A percentile compares a stretch with the other conserved stretches of the same genome.
Evolutionary conservation across 2,113 vertebrate species (phyloP).

Genomic region (Nothoprocta pentlandii): DNA sequence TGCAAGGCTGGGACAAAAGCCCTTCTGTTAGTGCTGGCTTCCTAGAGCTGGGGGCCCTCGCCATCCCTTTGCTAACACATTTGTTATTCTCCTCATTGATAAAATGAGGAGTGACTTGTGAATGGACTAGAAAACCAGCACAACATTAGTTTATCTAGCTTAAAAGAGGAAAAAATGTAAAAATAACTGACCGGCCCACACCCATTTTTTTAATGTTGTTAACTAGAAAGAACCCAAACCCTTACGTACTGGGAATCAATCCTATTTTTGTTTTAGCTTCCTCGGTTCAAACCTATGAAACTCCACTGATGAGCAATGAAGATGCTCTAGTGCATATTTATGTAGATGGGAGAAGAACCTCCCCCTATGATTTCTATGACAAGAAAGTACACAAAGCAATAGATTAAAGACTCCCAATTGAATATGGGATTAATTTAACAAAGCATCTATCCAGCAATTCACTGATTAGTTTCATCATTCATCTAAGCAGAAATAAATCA

Average conservation of each 20-base stretch:
- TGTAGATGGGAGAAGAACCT: background rate
- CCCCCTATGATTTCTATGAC: background rate
- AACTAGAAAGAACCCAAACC: background rate
- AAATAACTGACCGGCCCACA: background rate
- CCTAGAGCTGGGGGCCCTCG: background rate
- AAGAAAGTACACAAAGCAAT: slow-evolving; percentile 30
- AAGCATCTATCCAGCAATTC: slow-evolving; percentile 42
- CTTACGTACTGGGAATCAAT: background rate
- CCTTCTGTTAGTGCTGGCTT: background rate
- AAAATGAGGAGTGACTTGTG: background rate
- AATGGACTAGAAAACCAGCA: background rate
- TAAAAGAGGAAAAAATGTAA: background rate
- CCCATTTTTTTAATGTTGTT: background rate
- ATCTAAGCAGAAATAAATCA: slow-evolving; percentile 58
- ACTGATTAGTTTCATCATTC: slow-evolving; percentile 52
- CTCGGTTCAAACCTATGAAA: background rate
- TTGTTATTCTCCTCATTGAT: slow-evolving; percentile 8
- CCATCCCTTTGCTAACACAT: background rate
- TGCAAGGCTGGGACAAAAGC: background rate
- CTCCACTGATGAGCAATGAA: background rate
- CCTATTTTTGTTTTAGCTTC: background rate
- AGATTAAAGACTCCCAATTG: background rate
- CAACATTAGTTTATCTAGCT: background rate
- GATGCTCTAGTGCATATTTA: background rate
- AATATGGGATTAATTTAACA: slow-evolving; percentile 46